Base-by-base conservation (phyloP, 2,113 vertebrate species). In the Poeciliopsis prolifica region DNA sequence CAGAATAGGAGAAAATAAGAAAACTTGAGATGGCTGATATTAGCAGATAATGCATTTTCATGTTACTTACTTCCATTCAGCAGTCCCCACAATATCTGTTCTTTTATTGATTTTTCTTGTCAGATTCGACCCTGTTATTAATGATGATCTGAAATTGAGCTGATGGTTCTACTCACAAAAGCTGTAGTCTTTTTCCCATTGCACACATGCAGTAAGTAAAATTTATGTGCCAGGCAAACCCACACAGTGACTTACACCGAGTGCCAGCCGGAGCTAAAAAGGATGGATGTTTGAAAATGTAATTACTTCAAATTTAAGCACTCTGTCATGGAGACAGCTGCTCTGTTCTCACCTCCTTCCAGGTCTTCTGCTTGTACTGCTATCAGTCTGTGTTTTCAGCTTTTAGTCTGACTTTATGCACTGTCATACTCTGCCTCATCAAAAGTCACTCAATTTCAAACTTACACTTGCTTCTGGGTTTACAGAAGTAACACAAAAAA, bases 201-300 rank as follows among this genome's bases (percentile, higher is more conserved):
- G 75, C 70, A 66, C 79, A 84, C 74, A 75, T 66, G 80, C 78
- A 81, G 44, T 72, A 73, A 86, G 78, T 82, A 35, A 77, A 87
- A 87, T 82, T 31, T 74, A 86, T 78, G 76, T 77, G 76, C 78
- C 42, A 82, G 78, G 80, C 48, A 79, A 84, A 79, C 58, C 63
- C 75, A 79, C 78, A 78, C 79, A 74, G 72, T 81, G 78, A 86
- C 70, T 85, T 79, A 54, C 67, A 77, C 61, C 76, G 48, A 65
- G 68, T 72, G 62, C 73, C 72, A 77, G 80, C 75, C 76, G 42
- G 84, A 72, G 73, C 82, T 78, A 77, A 88, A 78, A 80, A 75
- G 78, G 82, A 86, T 82, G 54, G 81, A 90, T 87, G 85, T 86
- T 82, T 78, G 68, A 79, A 86, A 87, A 86, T 88, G 79, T 84